Base-by-base conservation (phyloP, 2,797 vertebrate genomes). In the Gambelia wislizenii region DNA sequence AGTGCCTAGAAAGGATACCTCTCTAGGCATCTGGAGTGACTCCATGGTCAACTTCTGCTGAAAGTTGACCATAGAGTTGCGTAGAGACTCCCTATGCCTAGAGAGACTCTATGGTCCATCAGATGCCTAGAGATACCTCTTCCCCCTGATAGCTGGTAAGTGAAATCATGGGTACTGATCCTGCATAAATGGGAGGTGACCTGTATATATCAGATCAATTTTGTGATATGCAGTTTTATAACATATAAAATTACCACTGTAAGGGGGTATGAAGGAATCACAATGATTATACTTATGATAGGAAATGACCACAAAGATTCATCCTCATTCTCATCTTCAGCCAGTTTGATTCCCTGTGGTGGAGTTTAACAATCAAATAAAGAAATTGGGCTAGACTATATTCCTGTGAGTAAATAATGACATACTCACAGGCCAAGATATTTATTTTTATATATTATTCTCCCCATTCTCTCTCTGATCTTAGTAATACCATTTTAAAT, bases 401-500 rank as follows among this genome's bases (percentile, higher is more conserved):
- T 79, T 36, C 69, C n/a, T 80, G 6, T 44, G 25, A 18, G 14
- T 22, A 61, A n/a, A 10, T 20, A 47, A 61, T 47, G 39, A 6
- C n/a, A 59, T 16, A 72, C 14, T 1, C 83, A 18, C 7, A 42
- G 10, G 61, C 25, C n/a, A 78, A 20, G 4, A 56, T 20, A 22
- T 59, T 22, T 59, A 20, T 54, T 54, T 54, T 54, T 54, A 59
- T 59, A 54, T 13, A 54, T 2, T 54, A 72, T 14, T 86, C 30
- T 70, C 54, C 16, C 72, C 81, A 74, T 52, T 39, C 77, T 91
- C 47, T 3, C 13, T 90, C 87, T 75, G 5, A 0, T n/a, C 84
- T 75, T 22, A 91, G 84, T 54, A 20, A 49, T 75, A 22, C 69
- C 25, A 18, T 89, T 83, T 25, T 72, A 86, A 92, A 30, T 27